A percentile compares a stretch with the other conserved stretches of the same genome.
Conservation (phyloP, 2,888 invertebrate species). For the Ypsolopha scabrella region DNA sequence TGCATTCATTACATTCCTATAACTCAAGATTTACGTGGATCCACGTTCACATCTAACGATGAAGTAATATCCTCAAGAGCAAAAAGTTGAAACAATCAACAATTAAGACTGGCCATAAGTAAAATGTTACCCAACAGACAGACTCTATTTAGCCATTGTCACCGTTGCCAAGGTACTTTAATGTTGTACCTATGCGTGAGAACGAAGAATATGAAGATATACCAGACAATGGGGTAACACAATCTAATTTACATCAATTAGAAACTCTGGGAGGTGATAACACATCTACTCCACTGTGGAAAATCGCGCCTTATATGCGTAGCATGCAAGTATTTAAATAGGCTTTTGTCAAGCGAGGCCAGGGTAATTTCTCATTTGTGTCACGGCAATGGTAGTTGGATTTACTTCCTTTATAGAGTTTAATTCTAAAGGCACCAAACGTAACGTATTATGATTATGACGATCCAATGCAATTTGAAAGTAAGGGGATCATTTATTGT, state of each 20-base stretch:
- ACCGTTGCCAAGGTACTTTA: conserved; percentile 12
- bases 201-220: neutral
- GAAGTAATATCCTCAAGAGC: too few relatives aligned
- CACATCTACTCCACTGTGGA: neutral
- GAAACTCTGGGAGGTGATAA: conserved; percentile 1
- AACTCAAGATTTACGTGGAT: too few relatives aligned
- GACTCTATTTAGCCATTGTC: conserved; percentile 31
- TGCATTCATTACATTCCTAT: neutral
- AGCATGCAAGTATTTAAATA: neutral
- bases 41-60: too few relatives aligned
- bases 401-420: neutral
- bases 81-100: neutral
- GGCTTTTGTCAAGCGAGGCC: neutral
- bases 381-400: neutral
- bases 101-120: conserved; percentile 4
- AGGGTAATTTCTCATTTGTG: neutral
- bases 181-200: neutral
- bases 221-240: neutral
- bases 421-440: neutral
- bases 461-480: neutral
- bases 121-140: conserved; percentile 21
- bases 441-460: neutral
- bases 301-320: neutral
- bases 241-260: conserved; percentile 1
- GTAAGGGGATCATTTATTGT: neutral